A percentile compares a stretch with the other conserved stretches of the same genome.
These are phyloP conservation scores for Adrianichthys oophorus DNA, from an alignment of 2,797 vertebrate species.

Conservation along the genomic window DNA sequence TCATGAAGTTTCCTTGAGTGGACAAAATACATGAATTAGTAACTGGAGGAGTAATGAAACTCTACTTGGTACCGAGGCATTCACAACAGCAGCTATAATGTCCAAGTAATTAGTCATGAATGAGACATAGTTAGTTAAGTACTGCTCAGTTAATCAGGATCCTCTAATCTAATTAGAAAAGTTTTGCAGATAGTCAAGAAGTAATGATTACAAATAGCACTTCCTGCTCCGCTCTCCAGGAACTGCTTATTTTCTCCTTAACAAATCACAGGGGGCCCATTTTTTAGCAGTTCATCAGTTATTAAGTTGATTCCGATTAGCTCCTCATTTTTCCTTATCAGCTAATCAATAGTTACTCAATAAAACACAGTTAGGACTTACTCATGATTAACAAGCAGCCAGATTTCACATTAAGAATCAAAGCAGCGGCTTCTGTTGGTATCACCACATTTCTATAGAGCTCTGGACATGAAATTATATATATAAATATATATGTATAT, in stretches of 20 bases:
- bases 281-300: neutral
- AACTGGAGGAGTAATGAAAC: conserved; percentile 1
- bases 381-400: neutral
- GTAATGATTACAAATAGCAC: neutral
- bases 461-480: too few species aligned
- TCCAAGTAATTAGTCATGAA: conserved; percentile 5
- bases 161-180: neutral
- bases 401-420: too few species aligned
- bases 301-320: neutral
- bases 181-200: conserved; percentile 4
- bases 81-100: conserved; percentile 4
- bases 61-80: neutral
- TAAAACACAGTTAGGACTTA: neutral
- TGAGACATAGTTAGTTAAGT: conserved; percentile 2
- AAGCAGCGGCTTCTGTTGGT: too few species aligned
- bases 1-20: neutral
- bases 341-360: neutral
- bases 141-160: conserved; percentile 1
- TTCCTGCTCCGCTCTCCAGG: neutral
- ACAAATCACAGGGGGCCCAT: neutral
- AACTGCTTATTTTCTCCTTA: neutral
- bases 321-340: neutral
- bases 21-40: neutral
- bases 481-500: too few species aligned
- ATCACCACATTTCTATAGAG: too few species aligned